Conservation (phyloP, 2,888 invertebrate species). For the Scotopteryx bipunctaria region DNA sequence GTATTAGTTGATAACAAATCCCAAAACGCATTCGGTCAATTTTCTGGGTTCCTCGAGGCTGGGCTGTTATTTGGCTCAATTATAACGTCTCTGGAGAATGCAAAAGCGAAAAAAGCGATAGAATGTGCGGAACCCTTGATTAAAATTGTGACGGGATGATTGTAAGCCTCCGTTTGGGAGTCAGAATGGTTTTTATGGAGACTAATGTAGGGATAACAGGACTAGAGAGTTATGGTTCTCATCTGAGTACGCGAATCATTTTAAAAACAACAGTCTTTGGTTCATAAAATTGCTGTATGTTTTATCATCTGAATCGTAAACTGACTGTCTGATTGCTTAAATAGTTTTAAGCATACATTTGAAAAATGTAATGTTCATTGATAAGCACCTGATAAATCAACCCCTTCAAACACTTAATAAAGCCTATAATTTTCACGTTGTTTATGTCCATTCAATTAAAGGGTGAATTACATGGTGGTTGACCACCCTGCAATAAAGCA, state of each 20-base stretch:
- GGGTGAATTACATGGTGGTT: conserved; percentile 23
- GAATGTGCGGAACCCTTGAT: conserved; percentile 72
- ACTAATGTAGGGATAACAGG: conserved; percentile 24
- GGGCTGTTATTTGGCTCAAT: conserved; percentile 76
- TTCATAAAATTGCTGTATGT: no score
- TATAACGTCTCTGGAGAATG: conserved; percentile 72
- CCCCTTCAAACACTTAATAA: neutral
- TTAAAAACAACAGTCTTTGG: neutral
- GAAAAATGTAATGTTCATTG: no score
- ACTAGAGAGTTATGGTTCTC: conserved; percentile 5
- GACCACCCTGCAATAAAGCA: conserved; percentile 24
- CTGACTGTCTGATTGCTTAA: no score
- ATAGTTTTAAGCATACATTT: no score
- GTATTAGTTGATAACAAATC: conserved; percentile 6
- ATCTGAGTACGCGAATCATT: neutral
- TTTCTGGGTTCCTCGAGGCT: conserved; percentile 33
- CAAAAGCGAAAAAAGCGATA: conserved; percentile 73
- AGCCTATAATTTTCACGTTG: neutral
- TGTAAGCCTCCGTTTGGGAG: conserved; percentile 47
- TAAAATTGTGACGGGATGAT: conserved; percentile 81
- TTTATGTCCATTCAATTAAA: conserved; percentile 7
- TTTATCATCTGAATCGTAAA: no score
- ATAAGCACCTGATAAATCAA: neutral
- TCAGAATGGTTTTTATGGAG: conserved; percentile 16
- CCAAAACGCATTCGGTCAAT: conserved; percentile 55